These are phyloP conservation scores for Diplolepis rosae DNA, from an alignment of 2,888 invertebrate species.

Conservation along the genomic window DNA sequence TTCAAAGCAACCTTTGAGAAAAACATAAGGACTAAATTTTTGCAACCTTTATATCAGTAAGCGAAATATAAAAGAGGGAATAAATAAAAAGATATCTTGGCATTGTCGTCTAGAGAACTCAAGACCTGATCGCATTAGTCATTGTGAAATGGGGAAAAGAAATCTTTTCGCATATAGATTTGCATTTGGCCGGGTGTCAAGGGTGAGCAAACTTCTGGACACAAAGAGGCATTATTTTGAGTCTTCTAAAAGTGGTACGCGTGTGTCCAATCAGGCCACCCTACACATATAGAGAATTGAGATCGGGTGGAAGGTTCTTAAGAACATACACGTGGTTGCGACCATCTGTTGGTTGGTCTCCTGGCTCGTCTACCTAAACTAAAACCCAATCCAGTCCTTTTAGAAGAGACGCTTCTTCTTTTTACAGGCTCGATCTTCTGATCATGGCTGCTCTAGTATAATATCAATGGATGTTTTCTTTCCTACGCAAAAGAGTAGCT, in stretches of 20 bases:
- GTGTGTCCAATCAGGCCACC: constrained; percentile 32
- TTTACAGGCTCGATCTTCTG: constrained; percentile 24
- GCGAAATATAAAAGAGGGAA: not conserved
- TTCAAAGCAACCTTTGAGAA: too few relatives aligned
- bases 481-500: constrained; percentile 13
- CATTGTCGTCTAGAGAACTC: not conserved
- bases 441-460: constrained; percentile 7
- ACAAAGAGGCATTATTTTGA: constrained; percentile 25
- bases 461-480: constrained; percentile 25
- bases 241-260: constrained; percentile 30
- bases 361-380: constrained; percentile 24
- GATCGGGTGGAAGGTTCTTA: constrained; percentile 54
- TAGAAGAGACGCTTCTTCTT: constrained; percentile 31
- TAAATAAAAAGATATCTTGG: not conserved
- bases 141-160: constrained; percentile 21
- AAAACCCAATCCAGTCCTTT: constrained; percentile 27
- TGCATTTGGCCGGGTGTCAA: constrained; percentile 23
- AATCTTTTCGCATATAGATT: constrained; percentile 9
- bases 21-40: too few relatives aligned
- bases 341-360: constrained; percentile 68
- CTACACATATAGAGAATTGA: constrained; percentile 38
- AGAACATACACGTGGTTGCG: constrained; percentile 65
- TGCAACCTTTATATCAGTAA: not conserved
- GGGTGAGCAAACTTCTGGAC: constrained; percentile 16
- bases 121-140: constrained; percentile 24